Evolutionary conservation across 2,113 vertebrate genomes (phyloP), one percentile per base, ranked within the genome.

Genomic region (Gallinago undulata): DNA sequence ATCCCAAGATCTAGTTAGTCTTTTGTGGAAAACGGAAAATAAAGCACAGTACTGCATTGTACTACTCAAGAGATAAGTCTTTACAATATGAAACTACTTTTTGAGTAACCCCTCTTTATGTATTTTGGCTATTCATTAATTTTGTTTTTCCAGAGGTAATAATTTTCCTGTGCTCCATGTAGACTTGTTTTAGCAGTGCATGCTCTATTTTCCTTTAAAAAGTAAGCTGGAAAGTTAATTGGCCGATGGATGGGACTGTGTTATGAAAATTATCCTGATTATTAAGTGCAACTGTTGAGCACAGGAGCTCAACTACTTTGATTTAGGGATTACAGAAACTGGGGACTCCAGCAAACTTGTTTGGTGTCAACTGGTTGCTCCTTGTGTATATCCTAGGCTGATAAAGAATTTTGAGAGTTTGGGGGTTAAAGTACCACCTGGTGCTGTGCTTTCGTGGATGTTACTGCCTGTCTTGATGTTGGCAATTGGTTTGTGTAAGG

Each of bases 261-360:
- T 62, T 41, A 31, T 0, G 0, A 56, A n/a, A 51, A 47, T 47
- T 18, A 72, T 30, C 47, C 30, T 0, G 1, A 30, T 10, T 64
- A 1, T 23, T n/a, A 27, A n/a, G 13, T 10, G 31, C 11, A 7
- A 30, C 21, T 28, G 6, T 19, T 47, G 37, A n/a, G 28, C 41
- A 41, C 11, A 9, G 30, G 19, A 12, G 6, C 41, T 84, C 25
- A 19, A 3, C 3, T 10, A 9, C 6, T 24, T 70, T 57, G 76
- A 10, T 21, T 31, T 24, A 70, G 19, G 39, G 28, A 7, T 47
- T 19, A 7, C 0, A 3, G 17, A 50, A 70, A 28, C 1, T 18
- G 33, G 5, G 13, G 14, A 10, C 25, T 51, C 16, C 2, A 12
- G 31, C 64, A 35, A 60, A 48, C n/a, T 55, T 51, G 18, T 33